A percentile compares a stretch with the other conserved stretches of the same genome.
Evolutionary conservation across 2,113 vertebrate genomes (phyloP).

Genomic region (Romanogobio albipinnatus): DNA sequence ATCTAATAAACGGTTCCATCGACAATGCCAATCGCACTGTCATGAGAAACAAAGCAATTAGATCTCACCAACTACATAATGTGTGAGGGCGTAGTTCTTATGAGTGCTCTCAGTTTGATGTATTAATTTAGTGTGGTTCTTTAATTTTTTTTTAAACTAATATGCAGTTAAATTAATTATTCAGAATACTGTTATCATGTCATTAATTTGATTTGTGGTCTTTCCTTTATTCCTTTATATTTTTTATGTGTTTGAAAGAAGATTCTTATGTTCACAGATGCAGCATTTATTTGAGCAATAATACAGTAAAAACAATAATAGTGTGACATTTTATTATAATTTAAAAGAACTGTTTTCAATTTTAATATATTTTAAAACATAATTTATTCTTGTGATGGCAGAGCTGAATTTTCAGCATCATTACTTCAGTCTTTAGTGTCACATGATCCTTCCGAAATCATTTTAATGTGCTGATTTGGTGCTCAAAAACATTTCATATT

Average conservation of each 20-base stretch:
- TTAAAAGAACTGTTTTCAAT: too few species aligned
- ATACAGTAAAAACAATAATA: neutral
- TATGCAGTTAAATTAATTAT: neutral
- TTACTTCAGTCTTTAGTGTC: neutral
- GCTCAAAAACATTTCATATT: neutral
- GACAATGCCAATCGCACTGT: neutral
- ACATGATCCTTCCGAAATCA: neutral
- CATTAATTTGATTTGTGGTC: neutral
- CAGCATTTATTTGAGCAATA: neutral
- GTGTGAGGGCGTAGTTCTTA: neutral
- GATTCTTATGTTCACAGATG: neutral
- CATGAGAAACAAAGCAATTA: conserved; percentile 33
- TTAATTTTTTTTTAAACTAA: neutral
- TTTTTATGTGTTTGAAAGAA: neutral
- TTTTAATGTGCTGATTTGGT: neutral
- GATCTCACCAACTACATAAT: conserved; percentile 1
- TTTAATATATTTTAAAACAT: too few species aligned
- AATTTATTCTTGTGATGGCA: neutral
- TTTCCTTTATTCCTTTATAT: neutral
- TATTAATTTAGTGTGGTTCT: neutral
- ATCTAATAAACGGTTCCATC: neutral
- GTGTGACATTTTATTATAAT: neutral
- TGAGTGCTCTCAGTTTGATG: neutral
- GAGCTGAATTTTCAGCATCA: neutral
- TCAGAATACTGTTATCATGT: neutral